phyloP scores from a whole-genome alignment of 2,888 invertebrate genomes.

The Laspeyria flexula region DNA sequence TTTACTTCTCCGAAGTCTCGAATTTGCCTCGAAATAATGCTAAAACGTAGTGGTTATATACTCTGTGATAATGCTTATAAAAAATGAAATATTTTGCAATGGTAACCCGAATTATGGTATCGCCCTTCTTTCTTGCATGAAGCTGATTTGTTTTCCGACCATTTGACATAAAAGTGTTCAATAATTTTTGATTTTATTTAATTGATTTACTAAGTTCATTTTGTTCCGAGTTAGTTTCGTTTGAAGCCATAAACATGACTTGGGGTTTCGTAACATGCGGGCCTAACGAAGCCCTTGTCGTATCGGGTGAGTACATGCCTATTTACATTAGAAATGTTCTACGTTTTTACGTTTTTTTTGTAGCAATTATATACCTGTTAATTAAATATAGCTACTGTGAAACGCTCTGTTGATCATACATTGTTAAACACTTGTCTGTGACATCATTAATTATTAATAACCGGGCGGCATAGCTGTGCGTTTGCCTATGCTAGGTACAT shows the following conservation, averaged over 20 bases:
- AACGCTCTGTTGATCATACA: too few relatives aligned
- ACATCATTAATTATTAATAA: slow-evolving; percentile 2
- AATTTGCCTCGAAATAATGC: too few relatives aligned
- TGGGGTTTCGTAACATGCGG: slow-evolving; percentile 98
- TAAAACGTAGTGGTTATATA: too few relatives aligned
- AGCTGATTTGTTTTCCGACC: slow-evolving; percentile 67
- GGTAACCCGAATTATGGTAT: slow-evolving; percentile 16
- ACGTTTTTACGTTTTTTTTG: not conserved
- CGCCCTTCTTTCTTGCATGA: slow-evolving; percentile 38
- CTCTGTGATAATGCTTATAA: too few relatives aligned
- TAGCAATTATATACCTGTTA: not conserved
- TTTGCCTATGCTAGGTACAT: not conserved
- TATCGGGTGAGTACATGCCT: slow-evolving; percentile 90
- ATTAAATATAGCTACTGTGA: too few relatives aligned
- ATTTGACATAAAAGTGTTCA: slow-evolving; percentile 29
- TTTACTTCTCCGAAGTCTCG: too few relatives aligned
- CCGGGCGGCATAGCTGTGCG: not conserved
- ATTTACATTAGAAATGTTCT: slow-evolving; percentile 1
- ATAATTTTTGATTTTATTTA: slow-evolving; percentile 56
- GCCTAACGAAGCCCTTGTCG: slow-evolving; percentile 97
- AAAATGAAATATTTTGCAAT: not conserved
- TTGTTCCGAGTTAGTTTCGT: slow-evolving; percentile 49
- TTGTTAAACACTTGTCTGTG: not conserved
- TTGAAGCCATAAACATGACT: slow-evolving; percentile 80
- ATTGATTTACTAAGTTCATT: slow-evolving; percentile 53